phyloP scores from a whole-genome alignment of 2,888 invertebrate species.

The Pollenia amentaria region DNA sequence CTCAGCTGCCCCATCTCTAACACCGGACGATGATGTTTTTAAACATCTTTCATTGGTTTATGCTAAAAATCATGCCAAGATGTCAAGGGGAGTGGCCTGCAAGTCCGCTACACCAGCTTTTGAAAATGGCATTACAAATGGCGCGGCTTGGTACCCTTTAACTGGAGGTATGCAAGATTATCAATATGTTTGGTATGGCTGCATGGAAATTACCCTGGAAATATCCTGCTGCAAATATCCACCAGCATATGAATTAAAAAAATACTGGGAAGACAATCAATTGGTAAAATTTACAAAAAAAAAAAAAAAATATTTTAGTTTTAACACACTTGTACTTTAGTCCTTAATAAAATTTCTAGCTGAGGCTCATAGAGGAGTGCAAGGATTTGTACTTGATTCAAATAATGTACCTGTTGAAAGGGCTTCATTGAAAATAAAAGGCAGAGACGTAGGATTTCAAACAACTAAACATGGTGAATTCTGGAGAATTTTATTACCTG shows the following conservation, averaged over 20 bases:
- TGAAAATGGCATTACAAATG: constrained; percentile 96
- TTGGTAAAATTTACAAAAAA: constrained; percentile 86
- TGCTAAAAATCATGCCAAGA: constrained; percentile 94
- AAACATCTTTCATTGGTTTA: constrained; percentile 93
- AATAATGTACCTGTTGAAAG: constrained; percentile 92
- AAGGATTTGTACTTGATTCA: constrained; percentile 93
- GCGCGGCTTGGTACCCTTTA: constrained; percentile 96
- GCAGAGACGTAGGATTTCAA: constrained; percentile 93
- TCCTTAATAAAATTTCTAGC: constrained; percentile 92
- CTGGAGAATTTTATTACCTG: constrained; percentile 96
- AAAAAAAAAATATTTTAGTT: not conserved
- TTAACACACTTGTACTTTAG: constrained; percentile 84
- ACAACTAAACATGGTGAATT: constrained; percentile 97
- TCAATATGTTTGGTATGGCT: constrained; percentile 96
- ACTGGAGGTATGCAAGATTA: constrained; percentile 91
- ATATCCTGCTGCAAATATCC: constrained; percentile 98
- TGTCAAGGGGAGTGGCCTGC: constrained; percentile 94
- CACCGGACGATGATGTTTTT: constrained; percentile 97
- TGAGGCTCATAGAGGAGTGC: constrained; percentile 94
- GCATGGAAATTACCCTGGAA: constrained; percentile 97
- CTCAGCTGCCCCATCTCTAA: constrained; percentile 91
- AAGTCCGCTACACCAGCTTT: constrained; percentile 91
- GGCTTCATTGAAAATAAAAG: constrained; percentile 91
- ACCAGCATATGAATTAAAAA: constrained; percentile 90
- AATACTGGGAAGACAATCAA: constrained; percentile 95